Evolutionary conservation across 2,797 vertebrate species (phyloP), one percentile per base, ranked within the genome.

Genomic region (Enteromius radiatus): DNA sequence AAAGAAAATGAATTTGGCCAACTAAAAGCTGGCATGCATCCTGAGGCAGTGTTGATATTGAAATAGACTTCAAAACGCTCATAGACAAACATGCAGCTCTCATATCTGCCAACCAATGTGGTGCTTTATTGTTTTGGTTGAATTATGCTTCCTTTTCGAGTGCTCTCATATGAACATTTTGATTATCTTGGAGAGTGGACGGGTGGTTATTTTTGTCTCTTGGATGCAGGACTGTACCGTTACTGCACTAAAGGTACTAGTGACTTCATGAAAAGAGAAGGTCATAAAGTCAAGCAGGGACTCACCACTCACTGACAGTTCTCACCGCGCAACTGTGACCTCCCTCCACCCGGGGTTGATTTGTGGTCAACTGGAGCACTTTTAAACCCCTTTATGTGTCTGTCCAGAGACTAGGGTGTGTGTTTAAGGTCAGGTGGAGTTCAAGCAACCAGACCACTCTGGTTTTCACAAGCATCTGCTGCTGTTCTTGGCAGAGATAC

Each of bases 361-460:
- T 68, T 82, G 81, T 82, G 81, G 81, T 76, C 73, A 82, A 68
- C 81, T 15, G 47, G 81, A 76, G 81, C 59, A 43, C 70, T 82
- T 81, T 81, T 81, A 54, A 75, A 81, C 61, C 61, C 19, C 63
- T 76, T 76, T 76, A 80, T 81, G 64, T 81, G 52, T 76, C 84
- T 43, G 79, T 76, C 56, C 64, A 77, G 79, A 43, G 79, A 77
- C 64, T 54, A n/a, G 78, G 73, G 73, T 69, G 63, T 76, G 78
- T 64, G 43, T 77, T 81, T 26, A 59, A 85, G 84, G 84, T 85
- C 79, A 75, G 73, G 31, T 45, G 65, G 43, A 81, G 84, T 80
- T 85, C 84, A 84, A 33, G 84, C 78, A 81, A 76, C 61, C 80
- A 82, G 73, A 59, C 23, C 28, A 15, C 43, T 64, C 28, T 47